These are phyloP conservation scores for Eupithecia inturbata DNA, from an alignment of 2,888 invertebrate genomes.

Conservation along the genomic window DNA sequence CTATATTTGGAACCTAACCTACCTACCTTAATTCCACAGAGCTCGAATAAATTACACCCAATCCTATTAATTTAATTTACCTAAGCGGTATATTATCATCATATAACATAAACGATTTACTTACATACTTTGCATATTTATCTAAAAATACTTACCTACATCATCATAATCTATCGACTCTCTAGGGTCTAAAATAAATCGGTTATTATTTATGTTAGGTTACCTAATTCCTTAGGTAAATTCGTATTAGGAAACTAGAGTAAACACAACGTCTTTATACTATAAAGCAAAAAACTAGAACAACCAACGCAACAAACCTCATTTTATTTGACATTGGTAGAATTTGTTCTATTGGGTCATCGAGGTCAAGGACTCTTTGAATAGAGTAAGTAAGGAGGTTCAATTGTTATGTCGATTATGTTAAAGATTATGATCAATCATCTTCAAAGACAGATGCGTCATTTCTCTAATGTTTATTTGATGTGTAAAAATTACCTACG, in stretches of 20 bases:
- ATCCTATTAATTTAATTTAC: too few relatives aligned
- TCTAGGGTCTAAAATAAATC: too few relatives aligned
- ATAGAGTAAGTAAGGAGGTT: conserved; percentile 8
- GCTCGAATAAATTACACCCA: too few relatives aligned
- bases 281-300: not conserved
- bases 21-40: too few relatives aligned
- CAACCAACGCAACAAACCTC: conserved; percentile 10
- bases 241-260: not conserved
- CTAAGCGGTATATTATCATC: too few relatives aligned
- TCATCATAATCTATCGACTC: too few relatives aligned
- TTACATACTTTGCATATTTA: too few relatives aligned
- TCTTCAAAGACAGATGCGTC: conserved; percentile 30
- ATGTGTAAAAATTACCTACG: conserved; percentile 15
- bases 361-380: conserved; percentile 22
- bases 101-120: too few relatives aligned
- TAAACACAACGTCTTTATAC: not conserved
- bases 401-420: conserved; percentile 19
- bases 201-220: too few relatives aligned
- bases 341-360: conserved; percentile 20
- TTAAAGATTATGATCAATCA: conserved; percentile 19
- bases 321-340: conserved; percentile 22
- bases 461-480: conserved; percentile 20
- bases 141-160: not conserved
- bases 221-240: not conserved
- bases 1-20: too few relatives aligned